Base-by-base conservation (phyloP, 2,113 vertebrate genomes). In the Dryoscopus gambensis region DNA sequence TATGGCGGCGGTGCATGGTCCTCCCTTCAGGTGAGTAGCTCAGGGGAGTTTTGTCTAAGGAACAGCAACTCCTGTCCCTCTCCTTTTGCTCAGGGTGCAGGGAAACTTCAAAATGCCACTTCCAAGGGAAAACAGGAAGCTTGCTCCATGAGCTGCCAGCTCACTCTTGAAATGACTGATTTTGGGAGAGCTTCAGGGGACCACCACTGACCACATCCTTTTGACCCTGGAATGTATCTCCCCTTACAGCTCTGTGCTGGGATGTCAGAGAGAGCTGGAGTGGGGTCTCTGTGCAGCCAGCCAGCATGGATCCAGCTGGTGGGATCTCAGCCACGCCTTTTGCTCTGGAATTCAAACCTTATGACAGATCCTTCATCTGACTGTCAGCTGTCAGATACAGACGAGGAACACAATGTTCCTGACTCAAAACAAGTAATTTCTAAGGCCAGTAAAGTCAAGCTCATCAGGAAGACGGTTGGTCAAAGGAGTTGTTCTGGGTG, bases 1-100 rank as follows among this genome's bases (percentile, higher is more conserved):
- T 18, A 3, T 0, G 0, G 57, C 1, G 0, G 40, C 11, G 3
- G 18, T 5, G 20, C 0, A 0, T 15, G 39, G 15, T 68, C 31
- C 47, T 62, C 11, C 39, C 44, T 68, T 44, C 53, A 46, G 35
- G 10, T 33, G 40, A 73, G 44, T 5, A 84, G 57, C 33, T 80
- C 23, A 5, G 33, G 24, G 40, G 33, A 59, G 13, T 50, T 74
- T 63, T 16, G 40, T 56, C 28, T 55, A 4, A 27, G 68, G 49
- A 79, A 13, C 9, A 84, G 15, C 40, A 60, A 5, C 30, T 83
- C 49, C 70, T 37, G 25, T 7, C 52, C 15, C 56, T 53, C 55
- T 59, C 31, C 25, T 84, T 74, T 30, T 57, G 11, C 31, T 60
- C 30, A 33, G 15, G 10, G 15, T 40, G 25, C 3, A 5, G 50